Conservation (phyloP, 2,888 invertebrate genomes). For the Lagria hirta region DNA sequence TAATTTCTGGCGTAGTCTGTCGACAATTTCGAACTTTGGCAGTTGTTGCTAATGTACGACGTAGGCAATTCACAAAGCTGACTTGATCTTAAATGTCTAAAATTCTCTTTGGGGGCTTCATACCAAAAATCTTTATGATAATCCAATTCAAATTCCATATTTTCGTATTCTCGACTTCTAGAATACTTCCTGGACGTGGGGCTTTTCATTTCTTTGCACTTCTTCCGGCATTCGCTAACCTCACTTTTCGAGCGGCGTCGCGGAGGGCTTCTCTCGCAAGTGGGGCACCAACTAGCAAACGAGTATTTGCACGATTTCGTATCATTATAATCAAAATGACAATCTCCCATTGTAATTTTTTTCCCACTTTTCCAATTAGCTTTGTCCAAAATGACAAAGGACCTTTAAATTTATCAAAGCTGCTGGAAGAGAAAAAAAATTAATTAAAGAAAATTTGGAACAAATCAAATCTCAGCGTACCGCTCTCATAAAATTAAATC, state of each 20-base stretch:
- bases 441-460: slow-evolving; percentile 11
- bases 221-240: slow-evolving; percentile 45
- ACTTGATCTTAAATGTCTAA: slow-evolving; percentile 44
- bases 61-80: slow-evolving; percentile 50
- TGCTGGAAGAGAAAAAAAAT: slow-evolving; percentile 1
- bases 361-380: slow-evolving; percentile 14
- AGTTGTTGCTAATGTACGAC: slow-evolving; percentile 52
- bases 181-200: slow-evolving; percentile 30
- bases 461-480: slow-evolving; percentile 5
- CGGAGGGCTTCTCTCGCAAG: slow-evolving; percentile 50
- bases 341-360: slow-evolving; percentile 41
- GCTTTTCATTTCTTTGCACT: slow-evolving; percentile 50
- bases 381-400: slow-evolving; percentile 3
- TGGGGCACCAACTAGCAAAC: slow-evolving; percentile 50
- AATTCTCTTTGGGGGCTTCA: slow-evolving; percentile 14
- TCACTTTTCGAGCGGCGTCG: slow-evolving; percentile 50
- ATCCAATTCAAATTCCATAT: slow-evolving; percentile 49
- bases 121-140: slow-evolving; percentile 42
- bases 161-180: slow-evolving; percentile 48
- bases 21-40: slow-evolving; percentile 43
- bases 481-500: slow-evolving; percentile 20
- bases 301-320: slow-evolving; percentile 47
- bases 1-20: slow-evolving; percentile 39
- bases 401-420: slow-evolving; percentile 9
- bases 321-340: slow-evolving; percentile 42